phyloP scores from a whole-genome alignment of 2,113 vertebrate species.

The Rhabdornis inornatus region DNA sequence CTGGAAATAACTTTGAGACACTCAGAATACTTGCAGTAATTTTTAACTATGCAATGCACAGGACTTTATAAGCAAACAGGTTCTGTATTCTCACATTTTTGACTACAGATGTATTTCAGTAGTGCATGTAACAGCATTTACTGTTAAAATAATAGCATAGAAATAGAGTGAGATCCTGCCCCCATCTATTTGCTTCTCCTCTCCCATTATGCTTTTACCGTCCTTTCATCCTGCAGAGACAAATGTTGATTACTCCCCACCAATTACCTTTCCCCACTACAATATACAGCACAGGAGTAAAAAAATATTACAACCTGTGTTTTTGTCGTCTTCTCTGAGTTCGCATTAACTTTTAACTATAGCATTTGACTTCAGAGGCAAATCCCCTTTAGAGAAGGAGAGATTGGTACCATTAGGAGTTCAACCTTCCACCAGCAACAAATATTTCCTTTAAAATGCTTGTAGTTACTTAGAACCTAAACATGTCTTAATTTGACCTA shows the following conservation, averaged over 20 bases:
- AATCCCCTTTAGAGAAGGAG: not conserved
- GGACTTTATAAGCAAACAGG: not conserved
- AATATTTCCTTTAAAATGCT: not conserved
- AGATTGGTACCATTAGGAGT: not conserved
- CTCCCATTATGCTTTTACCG: not conserved
- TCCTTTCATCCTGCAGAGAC: not conserved
- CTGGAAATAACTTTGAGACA: not conserved
- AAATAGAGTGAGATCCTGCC: not conserved
- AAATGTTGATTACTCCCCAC: not conserved
- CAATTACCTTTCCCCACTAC: not conserved
- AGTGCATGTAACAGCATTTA: not conserved
- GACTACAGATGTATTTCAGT: not conserved
- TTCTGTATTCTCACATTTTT: not conserved
- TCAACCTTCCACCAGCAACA: not conserved
- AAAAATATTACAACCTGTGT: not conserved
- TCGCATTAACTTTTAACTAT: not conserved
- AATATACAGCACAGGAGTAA: not conserved
- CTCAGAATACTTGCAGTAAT: not conserved
- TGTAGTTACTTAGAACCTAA: not conserved
- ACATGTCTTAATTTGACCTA: not conserved
- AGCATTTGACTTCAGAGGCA: not conserved
- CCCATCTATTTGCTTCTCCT: not conserved
- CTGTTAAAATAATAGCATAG: not conserved
- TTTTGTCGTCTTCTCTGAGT: not conserved
- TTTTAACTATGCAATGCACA: not conserved